Evolutionary conservation across 2,797 vertebrate species (phyloP).

Genomic region (Etheostoma nigrum): DNA sequence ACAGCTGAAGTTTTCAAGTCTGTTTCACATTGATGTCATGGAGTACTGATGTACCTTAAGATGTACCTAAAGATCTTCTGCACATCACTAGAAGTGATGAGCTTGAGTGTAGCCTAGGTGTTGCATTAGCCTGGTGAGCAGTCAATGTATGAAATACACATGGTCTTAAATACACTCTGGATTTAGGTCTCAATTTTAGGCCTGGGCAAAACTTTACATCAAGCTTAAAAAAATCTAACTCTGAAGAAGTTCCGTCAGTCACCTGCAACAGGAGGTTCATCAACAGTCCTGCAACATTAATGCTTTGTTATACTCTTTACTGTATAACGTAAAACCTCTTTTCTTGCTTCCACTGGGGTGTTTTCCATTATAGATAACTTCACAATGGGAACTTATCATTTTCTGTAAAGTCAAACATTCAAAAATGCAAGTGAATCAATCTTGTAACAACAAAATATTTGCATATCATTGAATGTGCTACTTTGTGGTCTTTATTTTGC

Average conservation of each 20-base stretch:
- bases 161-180: not conserved
- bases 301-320: not conserved
- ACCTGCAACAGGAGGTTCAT: not conserved
- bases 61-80: too few relatives aligned
- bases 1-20: not conserved
- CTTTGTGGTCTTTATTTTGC: slow-evolving; percentile 1
- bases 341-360: not conserved
- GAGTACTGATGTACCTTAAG: too few relatives aligned
- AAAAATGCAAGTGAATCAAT: not conserved
- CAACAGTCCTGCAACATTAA: not conserved
- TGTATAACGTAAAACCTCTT: not conserved
- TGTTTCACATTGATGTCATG: not conserved
- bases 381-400: not conserved
- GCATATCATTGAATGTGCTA: not conserved
- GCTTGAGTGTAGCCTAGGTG: too few relatives aligned
- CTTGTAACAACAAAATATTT: not conserved
- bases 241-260: not conserved
- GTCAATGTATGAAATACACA: not conserved
- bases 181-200: too few relatives aligned
- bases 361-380: not conserved
- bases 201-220: too few relatives aligned
- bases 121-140: too few relatives aligned
- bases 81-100: too few relatives aligned
- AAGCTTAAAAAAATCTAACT: not conserved
- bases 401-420: not conserved